These are phyloP conservation scores for Malurus elegans DNA, from an alignment of 2,113 vertebrate genomes.

Conservation along the genomic window DNA sequence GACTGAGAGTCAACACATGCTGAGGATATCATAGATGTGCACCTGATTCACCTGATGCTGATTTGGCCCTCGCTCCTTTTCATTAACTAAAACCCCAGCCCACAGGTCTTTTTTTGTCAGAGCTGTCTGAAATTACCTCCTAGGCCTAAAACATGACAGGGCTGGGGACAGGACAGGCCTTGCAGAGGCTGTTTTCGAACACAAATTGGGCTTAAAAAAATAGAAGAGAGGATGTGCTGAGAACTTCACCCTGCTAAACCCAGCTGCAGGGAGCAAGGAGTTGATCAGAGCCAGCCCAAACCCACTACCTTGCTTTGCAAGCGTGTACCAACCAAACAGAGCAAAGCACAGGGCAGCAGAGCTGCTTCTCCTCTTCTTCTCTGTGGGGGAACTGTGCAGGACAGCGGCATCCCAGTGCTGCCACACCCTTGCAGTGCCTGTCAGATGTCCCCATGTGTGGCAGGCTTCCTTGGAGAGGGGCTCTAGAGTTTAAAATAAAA, in stretches of 20 bases:
- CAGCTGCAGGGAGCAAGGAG: neutral
- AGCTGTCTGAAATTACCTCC: neutral
- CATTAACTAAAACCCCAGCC: neutral
- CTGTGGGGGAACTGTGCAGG: neutral
- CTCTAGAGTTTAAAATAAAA: neutral
- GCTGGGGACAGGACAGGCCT: neutral
- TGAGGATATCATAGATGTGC: neutral
- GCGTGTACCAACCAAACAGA: rapidly evolving
- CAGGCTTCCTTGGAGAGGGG: neutral
- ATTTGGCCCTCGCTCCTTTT: neutral
- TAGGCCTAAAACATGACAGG: neutral
- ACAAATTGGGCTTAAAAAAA: neutral
- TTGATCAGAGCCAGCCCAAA: neutral
- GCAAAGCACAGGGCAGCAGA: neutral
- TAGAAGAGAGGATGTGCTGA: neutral
- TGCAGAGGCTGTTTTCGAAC: neutral
- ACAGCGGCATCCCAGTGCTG: rapidly evolving
- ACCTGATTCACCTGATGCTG: neutral
- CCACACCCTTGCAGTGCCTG: rapidly evolving
- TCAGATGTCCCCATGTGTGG: neutral
- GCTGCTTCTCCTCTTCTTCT: neutral
- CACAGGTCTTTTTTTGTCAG: neutral
- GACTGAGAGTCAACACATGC: rapidly evolving
- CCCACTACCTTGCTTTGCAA: neutral
- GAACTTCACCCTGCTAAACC: neutral